phyloP scores from a whole-genome alignment of 2,797 vertebrate genomes.

The Bradypodion ventrale region DNA sequence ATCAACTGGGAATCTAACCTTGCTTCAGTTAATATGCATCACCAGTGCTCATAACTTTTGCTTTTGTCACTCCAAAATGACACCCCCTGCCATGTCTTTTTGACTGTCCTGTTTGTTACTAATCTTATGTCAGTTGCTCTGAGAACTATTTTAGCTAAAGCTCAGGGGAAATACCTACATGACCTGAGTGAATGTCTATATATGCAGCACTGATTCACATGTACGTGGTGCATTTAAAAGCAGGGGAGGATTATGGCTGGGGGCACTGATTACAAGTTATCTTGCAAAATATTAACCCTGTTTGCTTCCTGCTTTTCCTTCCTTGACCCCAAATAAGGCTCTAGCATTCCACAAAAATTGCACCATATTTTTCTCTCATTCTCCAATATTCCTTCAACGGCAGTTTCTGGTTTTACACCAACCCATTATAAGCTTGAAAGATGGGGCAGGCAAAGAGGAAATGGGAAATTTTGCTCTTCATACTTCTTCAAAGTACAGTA shows the following conservation, averaged over 20 bases:
- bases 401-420: not conserved
- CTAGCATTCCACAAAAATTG: not conserved
- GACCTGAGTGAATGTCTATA: too few species aligned
- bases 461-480: not conserved
- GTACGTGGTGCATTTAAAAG: too few species aligned
- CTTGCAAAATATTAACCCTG: not conserved
- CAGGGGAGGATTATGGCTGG: too few species aligned
- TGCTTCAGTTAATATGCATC: not conserved
- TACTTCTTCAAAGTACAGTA: not conserved
- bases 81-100: not conserved
- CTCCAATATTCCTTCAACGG: not conserved
- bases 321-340: not conserved
- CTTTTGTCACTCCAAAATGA: not conserved
- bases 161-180: too few species aligned
- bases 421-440: not conserved
- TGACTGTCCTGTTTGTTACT: too few species aligned
- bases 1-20: not conserved
- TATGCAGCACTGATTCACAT: too few species aligned
- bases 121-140: too few species aligned
- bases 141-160: too few species aligned
- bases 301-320: not conserved
- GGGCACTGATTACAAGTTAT: not conserved
- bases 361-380: not conserved
- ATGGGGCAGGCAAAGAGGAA: not conserved
- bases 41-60: not conserved